Base-by-base conservation (phyloP, 1,140 invertebrate genomes). In the Drosophila guanche region DNA sequence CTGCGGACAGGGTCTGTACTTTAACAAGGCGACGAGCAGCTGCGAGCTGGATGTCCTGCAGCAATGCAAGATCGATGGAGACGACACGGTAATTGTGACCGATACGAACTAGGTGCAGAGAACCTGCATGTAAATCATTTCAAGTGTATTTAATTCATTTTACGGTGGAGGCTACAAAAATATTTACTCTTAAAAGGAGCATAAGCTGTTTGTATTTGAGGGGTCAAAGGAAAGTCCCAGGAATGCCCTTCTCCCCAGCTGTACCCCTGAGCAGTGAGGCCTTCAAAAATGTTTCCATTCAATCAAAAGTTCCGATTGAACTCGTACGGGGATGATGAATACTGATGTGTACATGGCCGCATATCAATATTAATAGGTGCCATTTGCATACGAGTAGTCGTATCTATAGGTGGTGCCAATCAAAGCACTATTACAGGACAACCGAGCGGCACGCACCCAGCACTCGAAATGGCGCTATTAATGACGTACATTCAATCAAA, bases 1-100 rank as follows among this genome's bases (percentile, higher is more conserved):
- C 23, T 91, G 90, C 46, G 46, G 27, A 2, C 41, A 54, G 10
- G 75, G 74, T 4, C 47, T 90, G 16, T 89, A 72, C 22, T 91
- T 90, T 12, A 79, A 63, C 52, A 73, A 55, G 27, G 2, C 45
- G 1, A 77, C 73, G 4, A 85, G 42, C 42, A 53, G 25, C 27
- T 85, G 81, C 22, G 68, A 85, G 14, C 10, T 48, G n/a, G 81
- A 85, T 61, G 40, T 42, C 0, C 68, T 56, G 7, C 77, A 85
- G 40, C 77, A 81, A 23, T 85, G 80, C 53, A 66, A 74, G 40
- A 41, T 10, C 5, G 58, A 56, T 2, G 43, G 40, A 10, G 40
- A 54, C 5, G 50, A 68, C 12, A 52, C 59, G 8, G 27, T 50
- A 29, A 22, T 12, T 20, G 47, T 22, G n/a, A 29, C 42, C 10